A percentile compares a stretch with the other conserved stretches of the same genome.
Conservation (phyloP, 2,888 invertebrate species). For the Argyresthia albistria region DNA sequence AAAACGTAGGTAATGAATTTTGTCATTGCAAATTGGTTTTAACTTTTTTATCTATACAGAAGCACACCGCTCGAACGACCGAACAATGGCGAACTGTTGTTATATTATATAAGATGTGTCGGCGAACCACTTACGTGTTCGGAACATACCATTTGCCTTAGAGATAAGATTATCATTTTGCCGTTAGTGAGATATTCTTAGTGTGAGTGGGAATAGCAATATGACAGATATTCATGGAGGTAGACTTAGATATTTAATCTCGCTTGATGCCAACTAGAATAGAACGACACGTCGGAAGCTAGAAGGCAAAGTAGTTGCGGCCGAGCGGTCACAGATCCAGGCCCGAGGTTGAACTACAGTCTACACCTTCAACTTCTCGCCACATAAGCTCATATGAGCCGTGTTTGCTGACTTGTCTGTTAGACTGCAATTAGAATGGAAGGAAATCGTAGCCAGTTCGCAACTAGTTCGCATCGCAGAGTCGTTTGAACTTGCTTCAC, state of each 20-base stretch:
- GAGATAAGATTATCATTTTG: too few relatives aligned
- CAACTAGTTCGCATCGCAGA: background rate
- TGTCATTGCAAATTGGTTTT: background rate
- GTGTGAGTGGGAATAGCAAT: too few relatives aligned
- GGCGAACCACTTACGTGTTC: too few relatives aligned
- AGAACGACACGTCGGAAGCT: background rate
- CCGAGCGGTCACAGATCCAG: constrained; percentile 3
- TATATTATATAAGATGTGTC: too few relatives aligned
- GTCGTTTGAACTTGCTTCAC: too few relatives aligned
- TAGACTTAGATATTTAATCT: too few relatives aligned
- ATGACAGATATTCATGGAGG: too few relatives aligned
- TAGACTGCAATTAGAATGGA: constrained; percentile 33
- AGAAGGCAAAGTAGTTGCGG: constrained; percentile 1
- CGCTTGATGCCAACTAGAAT: background rate
- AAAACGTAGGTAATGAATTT: constrained; percentile 3
- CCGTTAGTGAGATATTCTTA: too few relatives aligned
- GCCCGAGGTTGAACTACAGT: background rate
- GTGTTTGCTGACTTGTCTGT: constrained; percentile 37
- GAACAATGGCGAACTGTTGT: too few relatives aligned
- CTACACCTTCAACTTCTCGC: constrained; percentile 21
- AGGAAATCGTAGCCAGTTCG: background rate
- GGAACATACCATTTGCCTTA: too few relatives aligned
- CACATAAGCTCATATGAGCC: constrained; percentile 30
- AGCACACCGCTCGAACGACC: too few relatives aligned
- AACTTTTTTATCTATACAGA: too few relatives aligned